Conservation (phyloP, 23 tunicate genomes). For the Oikopleura dioica region DNA sequence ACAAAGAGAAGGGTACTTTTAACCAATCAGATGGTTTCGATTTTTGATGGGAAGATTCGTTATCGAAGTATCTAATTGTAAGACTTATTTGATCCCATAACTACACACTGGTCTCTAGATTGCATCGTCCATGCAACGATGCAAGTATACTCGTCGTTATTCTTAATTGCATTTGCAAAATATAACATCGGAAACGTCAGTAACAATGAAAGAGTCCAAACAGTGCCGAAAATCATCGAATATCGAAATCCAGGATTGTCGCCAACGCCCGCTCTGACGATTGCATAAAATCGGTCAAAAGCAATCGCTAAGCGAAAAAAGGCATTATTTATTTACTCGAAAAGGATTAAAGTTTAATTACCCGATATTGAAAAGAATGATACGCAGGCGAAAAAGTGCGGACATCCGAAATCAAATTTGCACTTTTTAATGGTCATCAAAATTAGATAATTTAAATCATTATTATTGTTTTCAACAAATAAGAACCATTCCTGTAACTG, state of each 20-base stretch:
- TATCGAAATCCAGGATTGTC: neutral
- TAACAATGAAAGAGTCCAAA: neutral
- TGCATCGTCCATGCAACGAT: neutral
- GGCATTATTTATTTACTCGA: neutral
- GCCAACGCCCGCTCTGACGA: neutral
- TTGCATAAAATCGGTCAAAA: constrained; percentile 10
- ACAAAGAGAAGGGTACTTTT: no score
- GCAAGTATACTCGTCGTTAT: neutral
- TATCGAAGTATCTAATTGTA: no score
- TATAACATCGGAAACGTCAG: neutral
- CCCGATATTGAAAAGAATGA: neutral
- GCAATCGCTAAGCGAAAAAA: neutral
- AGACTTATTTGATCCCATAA: neutral
- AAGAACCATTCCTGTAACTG: neutral
- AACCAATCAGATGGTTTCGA: no score
- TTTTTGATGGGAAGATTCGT: no score
- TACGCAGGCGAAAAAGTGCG: neutral
- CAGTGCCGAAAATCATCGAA: neutral
- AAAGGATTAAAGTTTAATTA: neutral
- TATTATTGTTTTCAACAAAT: neutral
- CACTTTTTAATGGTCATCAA: neutral
- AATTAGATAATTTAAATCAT: neutral
- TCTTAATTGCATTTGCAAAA: neutral
- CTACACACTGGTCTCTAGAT: neutral
- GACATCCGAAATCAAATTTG: neutral